Evolutionary conservation across 2,888 invertebrate species (phyloP).

Genomic region (Rhimphoctona megacephalus): DNA sequence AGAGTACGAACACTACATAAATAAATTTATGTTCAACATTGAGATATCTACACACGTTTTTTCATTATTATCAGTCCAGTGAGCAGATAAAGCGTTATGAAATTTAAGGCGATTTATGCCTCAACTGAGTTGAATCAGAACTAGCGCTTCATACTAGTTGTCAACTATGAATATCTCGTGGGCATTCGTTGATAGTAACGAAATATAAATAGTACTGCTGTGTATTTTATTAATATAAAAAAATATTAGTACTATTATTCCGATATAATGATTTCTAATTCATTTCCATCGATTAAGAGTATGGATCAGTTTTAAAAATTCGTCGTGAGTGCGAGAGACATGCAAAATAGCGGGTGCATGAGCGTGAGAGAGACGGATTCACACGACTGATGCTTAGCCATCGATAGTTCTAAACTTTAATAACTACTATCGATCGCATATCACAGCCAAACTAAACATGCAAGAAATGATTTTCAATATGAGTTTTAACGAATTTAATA

Average conservation of each 20-base stretch:
- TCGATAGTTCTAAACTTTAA: no score
- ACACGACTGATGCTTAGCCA: no score
- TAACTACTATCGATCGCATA: no score
- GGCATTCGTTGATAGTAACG: neutral
- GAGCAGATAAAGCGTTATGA: neutral
- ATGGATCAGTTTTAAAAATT: neutral
- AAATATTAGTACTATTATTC: neutral
- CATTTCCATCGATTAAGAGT: neutral
- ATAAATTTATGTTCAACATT: neutral
- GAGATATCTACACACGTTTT: neutral
- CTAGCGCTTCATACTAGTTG: neutral
- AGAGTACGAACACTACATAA: neutral
- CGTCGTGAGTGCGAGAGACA: neutral
- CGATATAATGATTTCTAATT: neutral
- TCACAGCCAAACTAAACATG: neutral
- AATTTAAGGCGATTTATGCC: neutral
- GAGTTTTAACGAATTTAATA: no score
- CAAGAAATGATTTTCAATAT: neutral
- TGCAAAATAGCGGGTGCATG: no score
- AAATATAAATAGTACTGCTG: no score
- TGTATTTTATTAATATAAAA: no score
- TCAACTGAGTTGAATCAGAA: neutral
- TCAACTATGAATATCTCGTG: neutral
- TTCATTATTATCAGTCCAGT: neutral
- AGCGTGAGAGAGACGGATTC: no score